Percentiles rank a stretch among this genome's conserved stretches.
These are phyloP conservation scores for Colletes collaris DNA, from an alignment of 2,888 invertebrate species.

Conservation along the genomic window DNA sequence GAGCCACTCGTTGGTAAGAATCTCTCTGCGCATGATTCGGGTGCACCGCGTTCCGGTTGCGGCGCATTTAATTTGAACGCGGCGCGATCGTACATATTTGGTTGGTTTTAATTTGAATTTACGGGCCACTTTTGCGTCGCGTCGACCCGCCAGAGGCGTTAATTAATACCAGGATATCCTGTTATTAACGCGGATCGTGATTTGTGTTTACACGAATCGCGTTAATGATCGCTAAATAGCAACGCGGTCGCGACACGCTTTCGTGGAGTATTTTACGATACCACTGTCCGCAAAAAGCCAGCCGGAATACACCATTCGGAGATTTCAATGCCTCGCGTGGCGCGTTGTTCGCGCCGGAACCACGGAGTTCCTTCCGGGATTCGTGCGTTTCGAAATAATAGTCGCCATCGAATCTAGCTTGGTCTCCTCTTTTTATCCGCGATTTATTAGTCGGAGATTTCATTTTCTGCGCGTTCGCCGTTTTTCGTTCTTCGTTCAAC, in stretches of 20 bases:
- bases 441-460: no score
- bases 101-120: slow-evolving; percentile 38
- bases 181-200: slow-evolving; percentile 49
- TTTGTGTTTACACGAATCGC: slow-evolving; percentile 49
- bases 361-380: no score
- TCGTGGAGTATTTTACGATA: slow-evolving; percentile 9
- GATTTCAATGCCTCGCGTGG: not conserved
- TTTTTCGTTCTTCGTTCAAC: no score
- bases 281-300: not conserved
- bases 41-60: not conserved
- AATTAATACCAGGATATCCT: slow-evolving; percentile 43
- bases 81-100: not conserved
- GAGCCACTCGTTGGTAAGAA: slow-evolving; percentile 26
- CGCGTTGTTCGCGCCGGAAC: not conserved
- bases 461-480: no score
- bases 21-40: not conserved
- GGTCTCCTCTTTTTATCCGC: no score
- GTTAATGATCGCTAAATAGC: slow-evolving; percentile 47
- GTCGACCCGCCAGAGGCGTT: slow-evolving; percentile 13
- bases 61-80: slow-evolving; percentile 17
- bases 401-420: no score
- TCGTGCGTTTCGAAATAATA: no score
- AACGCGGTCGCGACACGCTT: slow-evolving; percentile 1
- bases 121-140: slow-evolving; percentile 23
- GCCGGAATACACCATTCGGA: not conserved